Base-by-base conservation (phyloP, 1,140 invertebrate species). In the Drosophila parvula region DNA sequence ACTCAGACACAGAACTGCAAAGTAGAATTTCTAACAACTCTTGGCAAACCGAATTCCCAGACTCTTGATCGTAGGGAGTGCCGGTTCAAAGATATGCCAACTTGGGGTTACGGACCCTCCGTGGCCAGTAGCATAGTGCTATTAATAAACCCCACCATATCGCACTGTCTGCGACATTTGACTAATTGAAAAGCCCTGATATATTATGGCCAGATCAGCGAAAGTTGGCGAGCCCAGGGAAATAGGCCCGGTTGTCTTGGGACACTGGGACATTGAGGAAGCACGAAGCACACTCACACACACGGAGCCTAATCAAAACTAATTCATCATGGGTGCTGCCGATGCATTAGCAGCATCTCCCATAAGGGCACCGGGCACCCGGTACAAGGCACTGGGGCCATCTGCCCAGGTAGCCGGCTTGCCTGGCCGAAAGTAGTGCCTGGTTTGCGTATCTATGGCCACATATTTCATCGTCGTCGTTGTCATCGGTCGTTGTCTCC, bases 301-400 rank as follows among this genome's bases (percentile, higher is more conserved):
- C 40, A 28, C 60, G 5, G 10, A 32, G 50, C 75, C 82, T 90
- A 90, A 90, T 90, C 86, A 90, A 86, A 90, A 90, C 79, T 81
- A 86, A 90, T 90, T 83, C 88, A 90, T 90, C 88, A 90, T 88
- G 79, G 43, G 50, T 79, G 67, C 84, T 89, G 81, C 84, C 84
- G 78, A 88, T 88, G 85, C 84, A 88, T 88, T 88, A 88, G 84
- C 55, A 71, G 76, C 57, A 57, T 45, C 60, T 51, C n/a, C 44
- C 61, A 38, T 53, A 67, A 69, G 65, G 65, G 65, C 65, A 69
- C 30, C 41, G 22, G 58, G 44, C 8, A 41, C 40, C 40, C 14
- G 55, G n/a, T 38, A 30, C 41, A 6, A 18, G 55, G 32, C 55
- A 50, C 27, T 40, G 58, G 16, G 18, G 44, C 51, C 51, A 48